A percentile compares a stretch with the other conserved stretches of the same genome.
Conservation (phyloP, 53 echinoderm and acorn worm species). For the Apostichopus leukothele region DNA sequence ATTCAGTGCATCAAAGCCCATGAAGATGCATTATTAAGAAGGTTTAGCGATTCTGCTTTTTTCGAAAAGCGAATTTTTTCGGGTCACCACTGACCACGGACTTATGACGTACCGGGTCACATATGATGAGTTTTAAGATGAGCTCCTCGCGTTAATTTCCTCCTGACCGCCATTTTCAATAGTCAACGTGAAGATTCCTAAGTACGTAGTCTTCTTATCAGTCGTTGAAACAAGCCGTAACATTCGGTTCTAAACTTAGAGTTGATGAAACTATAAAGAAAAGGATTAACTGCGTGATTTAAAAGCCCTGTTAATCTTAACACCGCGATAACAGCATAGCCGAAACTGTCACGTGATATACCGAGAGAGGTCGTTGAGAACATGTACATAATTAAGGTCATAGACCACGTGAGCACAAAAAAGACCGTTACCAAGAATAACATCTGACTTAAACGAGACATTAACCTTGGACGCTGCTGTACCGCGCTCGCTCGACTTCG, state of each 20-base stretch:
- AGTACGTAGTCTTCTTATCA: background rate
- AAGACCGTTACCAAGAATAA: background rate
- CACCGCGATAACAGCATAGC: background rate
- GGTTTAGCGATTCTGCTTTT: no score
- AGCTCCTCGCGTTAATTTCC: no score
- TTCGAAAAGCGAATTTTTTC: no score
- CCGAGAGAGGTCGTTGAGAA: background rate
- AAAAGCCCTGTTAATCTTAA: background rate
- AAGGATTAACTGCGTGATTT: background rate
- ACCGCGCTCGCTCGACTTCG: background rate
- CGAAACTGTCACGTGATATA: background rate
- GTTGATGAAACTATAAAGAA: conserved; percentile 1
- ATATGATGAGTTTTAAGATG: no score
- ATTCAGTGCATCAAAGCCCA: no score
- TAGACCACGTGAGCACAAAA: conserved; percentile 7
- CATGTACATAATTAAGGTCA: background rate
- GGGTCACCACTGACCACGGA: no score
- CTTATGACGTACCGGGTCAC: no score
- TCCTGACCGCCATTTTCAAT: no score
- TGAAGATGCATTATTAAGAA: no score
- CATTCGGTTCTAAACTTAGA: background rate
- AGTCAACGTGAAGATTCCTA: no score
- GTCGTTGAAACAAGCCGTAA: background rate
- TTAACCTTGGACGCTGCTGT: background rate
- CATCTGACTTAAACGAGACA: background rate